A percentile compares a stretch with the other conserved stretches of the same genome.
Evolutionary conservation across 2,888 invertebrate genomes (phyloP).

Genomic region (Aradus depressus): DNA sequence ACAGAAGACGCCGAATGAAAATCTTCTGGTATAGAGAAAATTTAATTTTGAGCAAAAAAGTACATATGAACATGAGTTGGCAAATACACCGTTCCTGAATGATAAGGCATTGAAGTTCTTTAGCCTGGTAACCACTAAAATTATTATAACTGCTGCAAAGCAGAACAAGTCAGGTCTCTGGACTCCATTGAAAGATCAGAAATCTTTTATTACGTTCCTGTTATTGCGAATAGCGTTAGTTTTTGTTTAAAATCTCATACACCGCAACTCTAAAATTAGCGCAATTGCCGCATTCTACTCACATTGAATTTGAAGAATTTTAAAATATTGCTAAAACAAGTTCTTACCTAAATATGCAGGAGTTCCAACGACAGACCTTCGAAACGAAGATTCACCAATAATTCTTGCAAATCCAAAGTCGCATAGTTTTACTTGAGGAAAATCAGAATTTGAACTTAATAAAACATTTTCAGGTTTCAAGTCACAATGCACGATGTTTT

Average conservation of each 20-base stretch:
- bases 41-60: no score
- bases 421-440: conserved; percentile 96
- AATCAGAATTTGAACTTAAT: conserved; percentile 84
- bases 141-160: no score
- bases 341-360: conserved; percentile 87
- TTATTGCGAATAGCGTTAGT: no score
- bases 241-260: not conserved
- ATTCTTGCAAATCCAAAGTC: conserved; percentile 99
- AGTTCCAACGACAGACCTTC: conserved; percentile 95
- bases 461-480: conserved; percentile 96
- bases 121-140: no score
- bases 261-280: not conserved
- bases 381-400: conserved; percentile 96
- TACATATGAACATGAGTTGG: no score
- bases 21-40: no score
- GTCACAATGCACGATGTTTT: conserved; percentile 98
- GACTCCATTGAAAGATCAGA: no score
- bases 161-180: no score
- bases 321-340: conserved; percentile 1
- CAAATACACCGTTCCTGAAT: no score
- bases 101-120: no score
- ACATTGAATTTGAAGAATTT: not conserved
- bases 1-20: no score
- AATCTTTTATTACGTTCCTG: no score
- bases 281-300: not conserved